phyloP scores from a whole-genome alignment of 2,888 invertebrate genomes.

The Xestia xanthographa region DNA sequence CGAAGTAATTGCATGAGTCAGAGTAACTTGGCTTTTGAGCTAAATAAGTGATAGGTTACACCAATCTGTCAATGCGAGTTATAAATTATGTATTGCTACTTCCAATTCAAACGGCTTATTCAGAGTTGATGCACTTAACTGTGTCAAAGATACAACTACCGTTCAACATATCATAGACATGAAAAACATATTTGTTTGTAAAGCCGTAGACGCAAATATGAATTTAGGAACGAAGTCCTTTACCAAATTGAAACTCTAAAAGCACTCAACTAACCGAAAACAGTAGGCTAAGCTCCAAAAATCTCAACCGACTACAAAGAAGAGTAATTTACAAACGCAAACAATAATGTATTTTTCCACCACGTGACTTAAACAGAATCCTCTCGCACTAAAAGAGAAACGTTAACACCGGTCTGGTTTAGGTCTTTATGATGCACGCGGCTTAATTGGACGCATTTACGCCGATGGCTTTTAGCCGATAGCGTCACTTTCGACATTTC shows the following conservation, averaged over 20 bases:
- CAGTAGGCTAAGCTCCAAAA: conserved; percentile 22
- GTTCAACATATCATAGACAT: neutral
- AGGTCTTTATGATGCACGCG: conserved; percentile 71
- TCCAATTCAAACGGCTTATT: conserved; percentile 22
- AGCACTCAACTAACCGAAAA: conserved; percentile 27
- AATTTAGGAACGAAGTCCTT: neutral
- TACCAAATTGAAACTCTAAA: neutral
- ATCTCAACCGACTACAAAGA: conserved; percentile 26
- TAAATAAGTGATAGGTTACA: conserved; percentile 31
- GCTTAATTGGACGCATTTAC: conserved; percentile 84
- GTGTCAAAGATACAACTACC: conserved; percentile 13
- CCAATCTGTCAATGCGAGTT: conserved; percentile 35
- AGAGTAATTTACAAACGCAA: conserved; percentile 38
- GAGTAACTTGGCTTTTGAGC: conserved; percentile 15
- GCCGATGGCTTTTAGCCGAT: conserved; percentile 82
- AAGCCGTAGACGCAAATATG: neutral
- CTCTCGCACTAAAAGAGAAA: conserved; percentile 63
- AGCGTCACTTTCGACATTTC: conserved; percentile 85
- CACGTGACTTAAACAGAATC: conserved; percentile 41
- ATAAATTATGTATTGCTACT: conserved; percentile 33
- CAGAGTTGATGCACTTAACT: conserved; percentile 19
- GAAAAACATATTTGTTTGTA: neutral
- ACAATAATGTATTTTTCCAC: conserved; percentile 55
- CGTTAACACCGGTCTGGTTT: conserved; percentile 68
- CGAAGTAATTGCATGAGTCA: conserved; percentile 34